Conservation (phyloP, 1,140 invertebrate genomes). For the Hyposmocoma kahamanoa region DNA sequence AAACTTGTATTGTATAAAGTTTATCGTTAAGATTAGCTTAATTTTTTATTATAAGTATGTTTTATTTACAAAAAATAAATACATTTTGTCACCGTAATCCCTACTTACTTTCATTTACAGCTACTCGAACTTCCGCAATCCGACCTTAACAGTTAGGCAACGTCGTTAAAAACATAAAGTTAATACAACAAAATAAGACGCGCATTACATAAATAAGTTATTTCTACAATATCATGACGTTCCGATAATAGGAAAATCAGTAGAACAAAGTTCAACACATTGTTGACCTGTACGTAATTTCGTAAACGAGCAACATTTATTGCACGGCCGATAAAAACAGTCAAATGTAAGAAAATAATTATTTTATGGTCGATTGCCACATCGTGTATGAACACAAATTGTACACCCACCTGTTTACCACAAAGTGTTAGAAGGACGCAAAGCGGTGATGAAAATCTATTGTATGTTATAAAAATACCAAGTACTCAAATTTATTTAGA, state of each 20-base stretch:
- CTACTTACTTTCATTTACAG: background rate
- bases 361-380: no score
- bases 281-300: background rate
- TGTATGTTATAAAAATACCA: no score
- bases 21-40: constrained; percentile 61
- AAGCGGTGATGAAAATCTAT: no score
- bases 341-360: no score
- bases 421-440: no score
- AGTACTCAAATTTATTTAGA: no score
- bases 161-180: background rate
- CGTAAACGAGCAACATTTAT: no score
- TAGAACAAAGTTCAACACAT: background rate
- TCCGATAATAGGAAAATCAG: background rate
- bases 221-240: background rate
- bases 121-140: background rate
- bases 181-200: background rate
- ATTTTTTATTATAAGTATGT: constrained; percentile 43
- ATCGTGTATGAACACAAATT: no score
- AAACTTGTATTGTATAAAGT: constrained; percentile 67
- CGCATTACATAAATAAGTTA: background rate
- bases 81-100: constrained; percentile 67
- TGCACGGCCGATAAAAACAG: no score
- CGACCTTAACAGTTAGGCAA: background rate
- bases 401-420: no score
- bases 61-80: constrained; percentile 67